A percentile compares a stretch with the other conserved stretches of the same genome.
Evolutionary conservation across 1,140 invertebrate species (phyloP).

Genomic region (Asobara japonica): DNA sequence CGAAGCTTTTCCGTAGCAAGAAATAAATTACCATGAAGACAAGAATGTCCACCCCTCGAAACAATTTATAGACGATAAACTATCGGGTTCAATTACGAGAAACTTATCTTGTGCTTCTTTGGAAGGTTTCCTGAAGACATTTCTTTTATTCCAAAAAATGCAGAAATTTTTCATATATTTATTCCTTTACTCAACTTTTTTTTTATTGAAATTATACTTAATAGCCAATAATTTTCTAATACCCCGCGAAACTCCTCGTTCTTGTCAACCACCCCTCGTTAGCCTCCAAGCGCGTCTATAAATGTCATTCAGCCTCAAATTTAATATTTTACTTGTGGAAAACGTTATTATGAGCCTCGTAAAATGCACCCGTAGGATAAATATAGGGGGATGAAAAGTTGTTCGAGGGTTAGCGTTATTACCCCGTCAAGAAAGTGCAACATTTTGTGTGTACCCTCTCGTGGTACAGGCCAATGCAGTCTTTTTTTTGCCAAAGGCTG

Average conservation of each 20-base stretch:
- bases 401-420: background rate
- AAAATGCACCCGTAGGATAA: background rate
- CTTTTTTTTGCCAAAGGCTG: background rate
- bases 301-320: background rate
- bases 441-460: conserved; percentile 1
- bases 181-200: no score
- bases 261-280: no score
- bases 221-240: no score
- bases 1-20: conserved; percentile 42
- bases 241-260: no score
- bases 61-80: conserved; percentile 19
- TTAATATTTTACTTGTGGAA: background rate
- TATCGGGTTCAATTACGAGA: conserved; percentile 9
- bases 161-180: no score
- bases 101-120: background rate
- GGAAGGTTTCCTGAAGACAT: no score
- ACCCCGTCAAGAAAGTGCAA: conserved; percentile 11
- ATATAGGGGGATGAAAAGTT: background rate
- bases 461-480: conserved; percentile 1
- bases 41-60: conserved; percentile 51
- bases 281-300: background rate
- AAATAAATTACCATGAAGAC: conserved; percentile 59
- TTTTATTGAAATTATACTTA: no score
- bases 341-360: background rate
- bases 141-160: no score